Evolutionary conservation across 2,888 invertebrate genomes (phyloP), one percentile per base, ranked within the genome.

Genomic region (Lasioglossum vierecki): DNA sequence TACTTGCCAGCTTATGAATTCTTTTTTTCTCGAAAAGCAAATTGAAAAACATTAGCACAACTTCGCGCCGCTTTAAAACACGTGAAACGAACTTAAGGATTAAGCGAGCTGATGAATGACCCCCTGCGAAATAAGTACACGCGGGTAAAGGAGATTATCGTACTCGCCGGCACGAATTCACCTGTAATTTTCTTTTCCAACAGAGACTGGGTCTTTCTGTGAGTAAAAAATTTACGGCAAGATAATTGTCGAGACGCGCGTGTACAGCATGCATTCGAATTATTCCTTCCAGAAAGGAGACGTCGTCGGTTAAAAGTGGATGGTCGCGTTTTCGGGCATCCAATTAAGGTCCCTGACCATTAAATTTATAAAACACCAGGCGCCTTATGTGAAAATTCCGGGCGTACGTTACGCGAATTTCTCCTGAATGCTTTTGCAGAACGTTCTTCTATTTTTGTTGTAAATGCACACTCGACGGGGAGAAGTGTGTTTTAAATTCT

Each of bases 171-270:
- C n/a, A n/a, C 57, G 57, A 57, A n/a, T 57, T 57, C n/a, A 57
- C 11, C 57, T 35, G 60, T 49, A 74, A 78, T 74, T 75, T 75
- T 49, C 44, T 66, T 13, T 44, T 18, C 6, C 49, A n/a, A 53
- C 18, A 18, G 26, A 41, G 71, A 63, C 39, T 30, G 30, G 53
- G 71, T 76, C 15, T 44, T 35, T 44, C 8, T 15, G 5, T 18
- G 26, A 39, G 26, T 5, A 41, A 35, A 18, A 68, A 39, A 11
- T 44, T 8, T 4, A 13, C 39, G 49, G 22, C n/a, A 39, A 49
- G 63, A 84, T 75, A 71, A 75, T 83, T 63, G 63, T 84, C 66
- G 57, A 57, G 71, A 71, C 71, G 57, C 79, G 78, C 63, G 46
- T 35, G 39, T 13, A n/a, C 18, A 13, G 22, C 39, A n/a, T 35